A percentile compares a stretch with the other conserved stretches of the same genome.
Conservation (phyloP, 2,113 vertebrate genomes). For the Erythrolamprus reginae region DNA sequence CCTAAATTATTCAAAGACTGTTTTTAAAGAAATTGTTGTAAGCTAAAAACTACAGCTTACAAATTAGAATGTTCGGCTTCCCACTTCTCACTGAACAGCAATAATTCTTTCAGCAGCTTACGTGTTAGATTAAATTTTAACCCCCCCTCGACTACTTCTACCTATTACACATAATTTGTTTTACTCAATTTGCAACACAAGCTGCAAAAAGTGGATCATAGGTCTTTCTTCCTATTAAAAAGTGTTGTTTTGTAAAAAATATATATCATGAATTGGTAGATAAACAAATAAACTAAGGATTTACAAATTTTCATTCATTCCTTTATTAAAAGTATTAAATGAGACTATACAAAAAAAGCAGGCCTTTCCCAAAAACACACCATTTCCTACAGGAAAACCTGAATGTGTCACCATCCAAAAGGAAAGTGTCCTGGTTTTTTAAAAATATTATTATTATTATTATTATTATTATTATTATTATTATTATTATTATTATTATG, state of each 20-base stretch:
- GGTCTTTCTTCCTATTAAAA: neutral
- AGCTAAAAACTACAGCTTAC: neutral
- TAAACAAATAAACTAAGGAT: neutral
- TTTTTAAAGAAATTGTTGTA: neutral
- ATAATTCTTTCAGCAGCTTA: neutral
- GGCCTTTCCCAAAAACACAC: neutral
- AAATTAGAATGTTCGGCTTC: neutral
- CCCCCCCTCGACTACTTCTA: neutral
- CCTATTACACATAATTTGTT: neutral
- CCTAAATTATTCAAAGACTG: neutral
- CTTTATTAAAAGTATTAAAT: neutral
- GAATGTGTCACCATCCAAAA: neutral
- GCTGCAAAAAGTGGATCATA: neutral
- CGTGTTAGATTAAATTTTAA: neutral
- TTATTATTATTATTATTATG: no score
- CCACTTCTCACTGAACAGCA: neutral
- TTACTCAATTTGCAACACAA: neutral
- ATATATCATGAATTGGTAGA: neutral
- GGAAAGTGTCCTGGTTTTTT: neutral
- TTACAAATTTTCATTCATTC: neutral
- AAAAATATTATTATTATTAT: no score
- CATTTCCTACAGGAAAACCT: neutral
- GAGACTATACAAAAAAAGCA: neutral
- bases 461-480: no score
- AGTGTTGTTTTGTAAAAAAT: neutral